phyloP scores from a whole-genome alignment of 2,888 invertebrate genomes.

The Merodon equestris region DNA sequence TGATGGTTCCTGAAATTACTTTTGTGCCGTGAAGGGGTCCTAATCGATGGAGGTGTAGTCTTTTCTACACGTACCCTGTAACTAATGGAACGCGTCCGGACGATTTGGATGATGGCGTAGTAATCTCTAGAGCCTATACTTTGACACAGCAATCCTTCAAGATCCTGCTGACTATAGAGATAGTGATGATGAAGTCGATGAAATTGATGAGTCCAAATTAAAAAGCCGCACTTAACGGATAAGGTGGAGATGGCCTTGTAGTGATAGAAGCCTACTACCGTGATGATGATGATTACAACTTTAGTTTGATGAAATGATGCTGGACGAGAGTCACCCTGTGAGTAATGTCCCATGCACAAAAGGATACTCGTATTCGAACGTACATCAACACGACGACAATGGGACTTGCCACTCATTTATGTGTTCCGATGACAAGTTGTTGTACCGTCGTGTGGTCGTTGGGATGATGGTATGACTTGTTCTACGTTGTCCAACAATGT shows the following conservation, averaged over 20 bases:
- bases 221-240: conserved; percentile 30
- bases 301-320: conserved; percentile 35
- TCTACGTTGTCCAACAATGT: no score
- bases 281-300: conserved; percentile 25
- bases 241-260: conserved; percentile 14
- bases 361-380: conserved; percentile 31
- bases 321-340: conserved; percentile 28
- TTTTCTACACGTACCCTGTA: conserved; percentile 34
- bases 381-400: conserved; percentile 32
- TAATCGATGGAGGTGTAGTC: conserved; percentile 28
- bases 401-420: conserved; percentile 59
- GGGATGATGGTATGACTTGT: neutral
- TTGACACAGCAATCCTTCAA: conserved; percentile 6
- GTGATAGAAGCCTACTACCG: conserved; percentile 11
- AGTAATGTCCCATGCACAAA: conserved; percentile 62
- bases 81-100: conserved; percentile 48
- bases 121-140: conserved; percentile 19
- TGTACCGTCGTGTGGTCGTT: conserved; percentile 19
- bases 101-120: conserved; percentile 2
- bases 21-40: conserved; percentile 23
- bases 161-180: conserved; percentile 17
- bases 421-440: conserved; percentile 41
- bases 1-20: conserved; percentile 51
- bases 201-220: conserved; percentile 16
- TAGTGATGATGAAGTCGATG: conserved; percentile 19